A percentile compares a stretch with the other conserved stretches of the same genome.
phyloP scores from a whole-genome alignment of 37 sponge, comb jelly and placozoan species.

The Crambe crambe region DNA sequence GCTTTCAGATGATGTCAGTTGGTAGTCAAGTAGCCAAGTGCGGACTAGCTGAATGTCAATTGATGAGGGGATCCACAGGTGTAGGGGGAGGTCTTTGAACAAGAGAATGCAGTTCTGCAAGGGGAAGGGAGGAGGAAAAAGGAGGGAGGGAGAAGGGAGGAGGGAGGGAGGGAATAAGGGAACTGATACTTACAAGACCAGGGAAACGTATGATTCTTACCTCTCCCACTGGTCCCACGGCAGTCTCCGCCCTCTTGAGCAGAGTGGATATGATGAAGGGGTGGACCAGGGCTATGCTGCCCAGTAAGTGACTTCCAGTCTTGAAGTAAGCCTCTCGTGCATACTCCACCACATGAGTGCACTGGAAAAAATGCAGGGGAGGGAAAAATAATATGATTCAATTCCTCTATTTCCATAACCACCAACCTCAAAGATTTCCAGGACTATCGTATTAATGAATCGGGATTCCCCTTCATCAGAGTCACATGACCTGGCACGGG shows the following conservation, averaged over 20 bases:
- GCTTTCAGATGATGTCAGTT: constrained; percentile 56
- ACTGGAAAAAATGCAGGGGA: not conserved
- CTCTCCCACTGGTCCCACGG: constrained; percentile 50
- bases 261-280: constrained; percentile 70
- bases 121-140: not conserved
- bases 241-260: constrained; percentile 34
- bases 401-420: not conserved
- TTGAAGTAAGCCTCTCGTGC: constrained; percentile 79
- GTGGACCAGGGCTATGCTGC: constrained; percentile 75
- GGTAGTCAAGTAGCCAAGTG: constrained; percentile 65
- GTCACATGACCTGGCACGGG: constrained; percentile 53
- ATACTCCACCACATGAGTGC: constrained; percentile 73
- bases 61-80: constrained; percentile 71
- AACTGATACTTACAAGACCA: not conserved
- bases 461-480: constrained; percentile 45
- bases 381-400: not conserved
- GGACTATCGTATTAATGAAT: constrained; percentile 74
- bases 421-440: constrained; percentile 81
- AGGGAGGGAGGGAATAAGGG: not conserved
- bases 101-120: constrained; percentile 64
- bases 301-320: constrained; percentile 66
- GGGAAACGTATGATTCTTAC: too few relatives aligned
- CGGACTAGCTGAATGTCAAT: constrained; percentile 50
- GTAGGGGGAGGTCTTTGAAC: constrained; percentile 74
- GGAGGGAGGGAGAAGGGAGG: not conserved